Base-by-base conservation (phyloP, 1,140 invertebrate species). In the Trypoxylus dichotomus region DNA sequence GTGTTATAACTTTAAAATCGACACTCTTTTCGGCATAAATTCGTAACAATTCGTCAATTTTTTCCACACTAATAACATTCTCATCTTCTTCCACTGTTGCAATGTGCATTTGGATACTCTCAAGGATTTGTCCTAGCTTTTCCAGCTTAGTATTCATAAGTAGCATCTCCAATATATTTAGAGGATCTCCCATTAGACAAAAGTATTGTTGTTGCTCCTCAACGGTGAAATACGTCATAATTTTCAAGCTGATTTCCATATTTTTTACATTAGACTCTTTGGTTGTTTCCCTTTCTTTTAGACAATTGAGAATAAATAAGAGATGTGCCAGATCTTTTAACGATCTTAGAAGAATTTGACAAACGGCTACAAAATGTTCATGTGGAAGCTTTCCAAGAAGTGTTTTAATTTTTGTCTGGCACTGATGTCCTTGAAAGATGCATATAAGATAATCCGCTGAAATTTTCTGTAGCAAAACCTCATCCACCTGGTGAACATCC, bases 81-180 rank as follows among this genome's bases (percentile, higher is more conserved):
- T 86, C 83, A 77, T 84, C 82, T 73, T 85, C 83, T 75, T 81
- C 77, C 1, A 21, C 75, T 27, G 78, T 79, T 63, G 78, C 54
- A 37, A 84, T 82, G 80, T 83, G 79, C 1, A 11, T 79, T 80
- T 83, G 80, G 1, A 89, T 80, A 3, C 81, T 79, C 8, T 83
- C 82, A 21, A 92, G 68, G 6, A 93, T 89, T 42, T 87, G 88
- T 1, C 89, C 86, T 6, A 94, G 84, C 78, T 88, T 88, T 81
- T 94, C 92, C 58, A 94, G 88, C 83, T 91, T 92, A 0, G 90
- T 91, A 81, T 94, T 94, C 93, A 94, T 94, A 1, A 94, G 81
- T 63, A 94, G 86, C 81, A 93, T 91, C 80, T 94, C 93, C 3
- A 94, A 86, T 82, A 94, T 92, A 0, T 92, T 82, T 19, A 93